These are phyloP conservation scores for Carcina quercana DNA, from an alignment of 2,888 invertebrate genomes.

Conservation along the genomic window DNA sequence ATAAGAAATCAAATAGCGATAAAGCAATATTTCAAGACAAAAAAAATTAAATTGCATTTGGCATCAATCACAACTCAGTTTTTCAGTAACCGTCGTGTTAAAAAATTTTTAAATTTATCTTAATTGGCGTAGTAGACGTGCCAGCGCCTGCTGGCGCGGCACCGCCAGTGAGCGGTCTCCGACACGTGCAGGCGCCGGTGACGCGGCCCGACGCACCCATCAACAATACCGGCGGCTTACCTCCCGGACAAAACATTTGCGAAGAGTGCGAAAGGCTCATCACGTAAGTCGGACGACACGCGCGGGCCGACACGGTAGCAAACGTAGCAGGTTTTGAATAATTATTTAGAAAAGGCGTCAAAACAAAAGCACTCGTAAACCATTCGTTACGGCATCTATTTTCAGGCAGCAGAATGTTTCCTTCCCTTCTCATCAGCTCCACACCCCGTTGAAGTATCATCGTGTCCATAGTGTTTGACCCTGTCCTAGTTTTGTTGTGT, in stretches of 20 bases:
- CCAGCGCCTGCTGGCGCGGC: slow-evolving; percentile 41
- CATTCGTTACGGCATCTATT: background rate
- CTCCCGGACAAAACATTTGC: slow-evolving; percentile 94
- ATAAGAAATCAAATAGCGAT: background rate
- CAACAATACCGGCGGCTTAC: slow-evolving; percentile 82
- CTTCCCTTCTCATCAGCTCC: slow-evolving; percentile 1
- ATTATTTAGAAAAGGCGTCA: too few species aligned
- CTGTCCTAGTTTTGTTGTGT: slow-evolving; percentile 31
- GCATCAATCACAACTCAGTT: background rate
- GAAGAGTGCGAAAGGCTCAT: slow-evolving; percentile 97
- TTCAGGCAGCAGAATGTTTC: background rate
- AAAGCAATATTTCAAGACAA: background rate
- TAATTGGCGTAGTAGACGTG: slow-evolving; percentile 31
- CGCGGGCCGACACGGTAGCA: slow-evolving; percentile 78
- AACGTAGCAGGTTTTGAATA: slow-evolving; percentile 43
- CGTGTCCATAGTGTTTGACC: slow-evolving; percentile 46
- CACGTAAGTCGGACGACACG: slow-evolving; percentile 90
- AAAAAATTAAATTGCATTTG: background rate
- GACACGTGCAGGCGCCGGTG: slow-evolving; percentile 86
- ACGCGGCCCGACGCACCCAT: slow-evolving; percentile 75
- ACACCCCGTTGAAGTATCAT: slow-evolving; percentile 12
- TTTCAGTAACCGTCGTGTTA: too few species aligned
- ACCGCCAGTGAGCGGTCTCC: slow-evolving; percentile 72
- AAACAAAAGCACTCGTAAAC: background rate
- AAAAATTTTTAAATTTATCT: too few species aligned